Percentiles rank a stretch among this genome's conserved stretches.
phyloP scores from a whole-genome alignment of 1,140 invertebrate species.

The Heliconius hermathena region DNA sequence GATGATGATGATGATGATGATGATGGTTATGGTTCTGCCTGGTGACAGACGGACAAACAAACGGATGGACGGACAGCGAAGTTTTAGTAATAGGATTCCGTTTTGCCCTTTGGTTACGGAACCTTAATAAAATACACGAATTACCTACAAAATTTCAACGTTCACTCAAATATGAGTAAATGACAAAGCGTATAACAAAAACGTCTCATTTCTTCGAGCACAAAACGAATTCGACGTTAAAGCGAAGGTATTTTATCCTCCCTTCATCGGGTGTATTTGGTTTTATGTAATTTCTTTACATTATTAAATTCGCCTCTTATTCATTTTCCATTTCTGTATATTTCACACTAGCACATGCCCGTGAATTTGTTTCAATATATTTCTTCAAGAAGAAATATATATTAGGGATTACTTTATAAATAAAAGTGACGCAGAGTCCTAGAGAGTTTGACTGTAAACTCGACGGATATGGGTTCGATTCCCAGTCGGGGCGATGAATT shows the following conservation, averaged over 20 bases:
- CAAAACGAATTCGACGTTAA: background rate
- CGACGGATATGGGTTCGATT: no score
- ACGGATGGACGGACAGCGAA: no score
- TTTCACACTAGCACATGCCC: background rate
- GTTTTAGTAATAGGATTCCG: background rate
- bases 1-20: no score
- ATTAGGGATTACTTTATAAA: no score
- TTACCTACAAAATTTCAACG: slow-evolving; percentile 2
- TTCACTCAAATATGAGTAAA: background rate
- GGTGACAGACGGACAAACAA: no score
- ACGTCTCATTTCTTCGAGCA: background rate
- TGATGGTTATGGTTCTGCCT: no score
- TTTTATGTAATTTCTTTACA: background rate
- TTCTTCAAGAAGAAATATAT: no score
- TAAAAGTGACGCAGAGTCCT: no score
- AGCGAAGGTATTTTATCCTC: background rate
- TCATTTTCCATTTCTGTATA: background rate
- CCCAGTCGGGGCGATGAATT: no score
- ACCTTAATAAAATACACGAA: background rate
- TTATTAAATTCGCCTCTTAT: background rate
- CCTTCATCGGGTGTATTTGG: background rate
- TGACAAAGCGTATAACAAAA: background rate
- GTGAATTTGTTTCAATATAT: no score
- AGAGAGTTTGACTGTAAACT: no score
- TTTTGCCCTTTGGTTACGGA: no score